These are phyloP conservation scores for Eulemur mongoz DNA, from an alignment of 2,797 vertebrate species.

Conservation along the genomic window DNA sequence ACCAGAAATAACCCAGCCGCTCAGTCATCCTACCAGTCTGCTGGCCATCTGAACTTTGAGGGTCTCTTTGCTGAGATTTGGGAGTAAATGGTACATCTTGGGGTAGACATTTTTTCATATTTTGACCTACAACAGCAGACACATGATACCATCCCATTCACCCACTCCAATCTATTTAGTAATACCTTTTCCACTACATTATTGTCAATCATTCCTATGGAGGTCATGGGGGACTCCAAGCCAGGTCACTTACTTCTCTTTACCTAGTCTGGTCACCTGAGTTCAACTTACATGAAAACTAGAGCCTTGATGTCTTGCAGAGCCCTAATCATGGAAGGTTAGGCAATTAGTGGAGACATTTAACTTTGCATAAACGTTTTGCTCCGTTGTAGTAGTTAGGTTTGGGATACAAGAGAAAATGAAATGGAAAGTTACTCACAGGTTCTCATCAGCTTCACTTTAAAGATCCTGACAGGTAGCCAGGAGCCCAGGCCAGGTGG, in stretches of 20 bases:
- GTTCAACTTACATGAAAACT: background rate
- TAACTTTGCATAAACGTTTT: background rate
- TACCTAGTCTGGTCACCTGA: background rate
- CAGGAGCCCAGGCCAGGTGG: background rate
- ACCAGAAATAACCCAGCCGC: background rate
- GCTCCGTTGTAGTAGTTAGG: background rate
- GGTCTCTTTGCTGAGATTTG: background rate
- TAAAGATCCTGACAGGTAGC: background rate
- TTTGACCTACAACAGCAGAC: background rate
- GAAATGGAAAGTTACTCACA: background rate
- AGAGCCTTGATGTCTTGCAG: background rate
- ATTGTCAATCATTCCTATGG: background rate
- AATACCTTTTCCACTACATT: background rate
- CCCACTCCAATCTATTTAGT: background rate
- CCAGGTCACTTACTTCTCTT: background rate
- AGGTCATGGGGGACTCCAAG: background rate
- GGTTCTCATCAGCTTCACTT: background rate
- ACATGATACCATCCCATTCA: background rate
- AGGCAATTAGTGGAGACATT: background rate
- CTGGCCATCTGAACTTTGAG: background rate
- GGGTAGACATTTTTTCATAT: background rate
- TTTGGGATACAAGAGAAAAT: background rate
- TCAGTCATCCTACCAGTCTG: background rate
- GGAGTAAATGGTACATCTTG: background rate
- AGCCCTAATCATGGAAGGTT: background rate